Percentiles rank a stretch among this genome's conserved stretches.
Evolutionary conservation across 2,888 invertebrate species (phyloP).

Genomic region (Dasysyrphus albostriatus): DNA sequence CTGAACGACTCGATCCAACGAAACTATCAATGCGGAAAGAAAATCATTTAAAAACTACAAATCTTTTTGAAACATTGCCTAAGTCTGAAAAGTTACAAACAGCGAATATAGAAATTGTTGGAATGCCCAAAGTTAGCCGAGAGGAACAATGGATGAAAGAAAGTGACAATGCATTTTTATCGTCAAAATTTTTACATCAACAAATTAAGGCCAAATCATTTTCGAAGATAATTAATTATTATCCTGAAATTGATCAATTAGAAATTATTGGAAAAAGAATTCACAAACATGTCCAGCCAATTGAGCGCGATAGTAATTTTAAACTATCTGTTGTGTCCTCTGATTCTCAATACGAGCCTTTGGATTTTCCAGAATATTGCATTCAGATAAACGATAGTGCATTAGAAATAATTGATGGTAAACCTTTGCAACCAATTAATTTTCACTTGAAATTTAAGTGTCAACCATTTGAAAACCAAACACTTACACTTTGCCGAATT

Average conservation of each 20-base stretch:
- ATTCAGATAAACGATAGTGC: slow-evolving; percentile 32
- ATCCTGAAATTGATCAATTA: slow-evolving; percentile 45
- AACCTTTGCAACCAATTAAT: neutral
- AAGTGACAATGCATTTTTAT: slow-evolving; percentile 5
- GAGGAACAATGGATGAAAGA: slow-evolving; percentile 35
- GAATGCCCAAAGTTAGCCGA: slow-evolving; percentile 28
- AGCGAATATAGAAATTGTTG: slow-evolving; percentile 50
- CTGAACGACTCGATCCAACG: slow-evolving; percentile 46
- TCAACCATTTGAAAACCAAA: slow-evolving; percentile 23
- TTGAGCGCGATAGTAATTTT: slow-evolving; percentile 29
- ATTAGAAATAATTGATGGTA: neutral
- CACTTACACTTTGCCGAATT: slow-evolving; percentile 2
- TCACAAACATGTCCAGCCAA: slow-evolving; percentile 35
- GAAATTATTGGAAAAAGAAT: slow-evolving; percentile 52
- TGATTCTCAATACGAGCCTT: neutral
- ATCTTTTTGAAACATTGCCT: slow-evolving; percentile 46
- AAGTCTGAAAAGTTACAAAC: slow-evolving; percentile 11
- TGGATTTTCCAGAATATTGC: slow-evolving; percentile 28
- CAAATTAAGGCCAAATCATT: neutral
- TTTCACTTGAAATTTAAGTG: slow-evolving; percentile 41
- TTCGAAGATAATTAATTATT: slow-evolving; percentile 30
- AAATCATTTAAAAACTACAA: neutral
- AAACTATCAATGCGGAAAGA: slow-evolving; percentile 10
- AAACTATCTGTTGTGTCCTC: slow-evolving; percentile 21
- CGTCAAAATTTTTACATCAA: slow-evolving; percentile 24